Percentiles rank a stretch among this genome's conserved stretches.
phyloP scores from a whole-genome alignment of 2,888 invertebrate species.

The Exephanes ischioxanthus region DNA sequence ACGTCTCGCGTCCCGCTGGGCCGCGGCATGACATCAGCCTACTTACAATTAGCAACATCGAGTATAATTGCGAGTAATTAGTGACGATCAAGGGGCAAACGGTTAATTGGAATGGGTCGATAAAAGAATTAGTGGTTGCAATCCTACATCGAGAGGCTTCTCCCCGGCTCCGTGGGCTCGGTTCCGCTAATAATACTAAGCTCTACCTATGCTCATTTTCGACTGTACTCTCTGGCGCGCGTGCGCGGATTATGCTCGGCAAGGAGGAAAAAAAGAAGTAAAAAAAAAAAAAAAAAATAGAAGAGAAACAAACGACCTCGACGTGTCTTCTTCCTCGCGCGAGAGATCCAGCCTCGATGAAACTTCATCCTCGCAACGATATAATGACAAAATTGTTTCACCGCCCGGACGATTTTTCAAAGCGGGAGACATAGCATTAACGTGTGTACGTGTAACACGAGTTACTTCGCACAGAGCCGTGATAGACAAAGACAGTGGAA shows the following conservation, averaged over 20 bases:
- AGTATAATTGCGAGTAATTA: constrained; percentile 81
- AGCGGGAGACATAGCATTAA: constrained; percentile 21
- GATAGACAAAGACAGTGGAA: background rate
- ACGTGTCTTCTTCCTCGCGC: background rate
- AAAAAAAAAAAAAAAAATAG: background rate
- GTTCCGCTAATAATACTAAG: background rate
- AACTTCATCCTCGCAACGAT: constrained; percentile 8
- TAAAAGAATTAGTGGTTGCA: constrained; percentile 70
- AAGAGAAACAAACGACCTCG: constrained; percentile 34
- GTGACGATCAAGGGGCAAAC: constrained; percentile 80
- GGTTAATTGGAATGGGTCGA: constrained; percentile 78
- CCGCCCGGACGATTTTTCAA: background rate
- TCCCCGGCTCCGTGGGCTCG: background rate
- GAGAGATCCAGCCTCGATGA: background rate
- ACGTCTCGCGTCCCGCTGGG: background rate
- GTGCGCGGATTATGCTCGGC: background rate
- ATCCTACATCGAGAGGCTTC: background rate
- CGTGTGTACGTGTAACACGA: background rate
- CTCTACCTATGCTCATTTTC: background rate
- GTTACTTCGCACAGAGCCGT: background rate
- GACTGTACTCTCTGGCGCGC: background rate
- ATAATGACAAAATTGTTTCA: constrained; percentile 40
- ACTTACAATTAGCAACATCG: constrained; percentile 78
- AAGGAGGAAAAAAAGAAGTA: background rate
- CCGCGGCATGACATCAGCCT: constrained; percentile 74